These are phyloP conservation scores for Neomonachus schauinslandi DNA, from an alignment of 2,113 vertebrate genomes.

Conservation along the genomic window DNA sequence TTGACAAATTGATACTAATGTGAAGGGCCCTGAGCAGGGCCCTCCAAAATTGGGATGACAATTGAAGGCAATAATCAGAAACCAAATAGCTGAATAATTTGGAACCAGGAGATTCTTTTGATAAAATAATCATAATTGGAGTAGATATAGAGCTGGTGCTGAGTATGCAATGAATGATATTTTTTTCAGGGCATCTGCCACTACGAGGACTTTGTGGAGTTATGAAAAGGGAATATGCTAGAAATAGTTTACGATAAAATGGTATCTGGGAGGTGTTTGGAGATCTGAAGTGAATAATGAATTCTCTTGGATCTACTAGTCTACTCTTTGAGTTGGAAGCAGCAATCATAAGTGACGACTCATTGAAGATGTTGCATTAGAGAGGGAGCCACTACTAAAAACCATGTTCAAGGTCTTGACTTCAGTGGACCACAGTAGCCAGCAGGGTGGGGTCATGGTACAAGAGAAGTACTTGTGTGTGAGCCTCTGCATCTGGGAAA, in stretches of 20 bases:
- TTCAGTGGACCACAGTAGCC: not conserved
- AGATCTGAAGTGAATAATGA: not conserved
- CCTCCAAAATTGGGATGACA: not conserved
- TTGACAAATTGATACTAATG: not conserved
- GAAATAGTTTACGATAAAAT: not conserved
- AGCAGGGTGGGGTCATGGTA: not conserved
- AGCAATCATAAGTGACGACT: not conserved
- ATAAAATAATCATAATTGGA: not conserved
- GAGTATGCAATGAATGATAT: not conserved
- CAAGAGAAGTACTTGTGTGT: not conserved
- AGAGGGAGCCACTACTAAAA: conserved; percentile 10
- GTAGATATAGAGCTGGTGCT: not conserved
- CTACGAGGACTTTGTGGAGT: not conserved
- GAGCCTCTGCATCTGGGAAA: not conserved
- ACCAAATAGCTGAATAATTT: conserved; percentile 33
- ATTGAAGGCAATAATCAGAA: conserved; percentile 14
- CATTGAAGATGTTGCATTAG: not conserved
- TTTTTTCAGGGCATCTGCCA: not conserved
- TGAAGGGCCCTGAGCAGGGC: not conserved
- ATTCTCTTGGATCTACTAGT: not conserved
- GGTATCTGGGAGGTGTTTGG: not conserved
- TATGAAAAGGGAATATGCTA: not conserved
- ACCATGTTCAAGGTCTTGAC: not conserved
- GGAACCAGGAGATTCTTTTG: not conserved
- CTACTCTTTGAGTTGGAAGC: not conserved